Evolutionary conservation across 2,113 vertebrate species (phyloP), one percentile per base, ranked within the genome.

Genomic region (Ptilorrhoa leucosticta): DNA sequence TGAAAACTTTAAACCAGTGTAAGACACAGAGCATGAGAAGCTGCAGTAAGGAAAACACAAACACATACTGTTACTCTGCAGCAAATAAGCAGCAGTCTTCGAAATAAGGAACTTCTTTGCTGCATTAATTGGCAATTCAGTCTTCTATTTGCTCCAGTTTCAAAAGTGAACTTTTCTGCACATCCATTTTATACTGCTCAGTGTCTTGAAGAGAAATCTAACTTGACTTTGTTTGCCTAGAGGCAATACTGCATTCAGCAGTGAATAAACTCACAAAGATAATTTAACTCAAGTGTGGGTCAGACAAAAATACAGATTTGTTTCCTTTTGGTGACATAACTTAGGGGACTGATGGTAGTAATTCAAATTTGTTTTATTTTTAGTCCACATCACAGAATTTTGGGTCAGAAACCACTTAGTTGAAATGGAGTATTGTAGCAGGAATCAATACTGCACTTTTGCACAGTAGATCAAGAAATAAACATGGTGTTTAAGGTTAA

Each of bases 221-320:
- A 93, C 79, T 96, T 84, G 87, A 97, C 81, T 96, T 96, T 96
- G 77, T 9, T 95, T 97, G 84, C 90, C 96, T 97, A 76, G 87
- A 93, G 90, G 86, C 94, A 96, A 81, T 78, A 97, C 87, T 97
- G 89, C 95, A 91, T 83, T 93, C 85, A 90, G 95, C 94, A 97
- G 95, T 85, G 88, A 95, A 93, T 89, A 96, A 97, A 98, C 71
- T 97, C 93, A 97, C 92, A 96, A 96, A 66, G 91, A 81, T 97
- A 93, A 97, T 97, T 97, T 97, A 97, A 96, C 63, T 98, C 96
- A 97, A 94, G 87, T 95, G 77, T 97, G 98, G 98, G 98, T 98
- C 98, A 98, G 98, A 98, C 97, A 98, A 98, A 98, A 98, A 96
- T 97, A 95, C 90, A 97, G 92, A 97, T 98, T 98, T 98, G 98